phyloP scores from a whole-genome alignment of 2,888 invertebrate species.

The Ommatoiulus sabulosus region DNA sequence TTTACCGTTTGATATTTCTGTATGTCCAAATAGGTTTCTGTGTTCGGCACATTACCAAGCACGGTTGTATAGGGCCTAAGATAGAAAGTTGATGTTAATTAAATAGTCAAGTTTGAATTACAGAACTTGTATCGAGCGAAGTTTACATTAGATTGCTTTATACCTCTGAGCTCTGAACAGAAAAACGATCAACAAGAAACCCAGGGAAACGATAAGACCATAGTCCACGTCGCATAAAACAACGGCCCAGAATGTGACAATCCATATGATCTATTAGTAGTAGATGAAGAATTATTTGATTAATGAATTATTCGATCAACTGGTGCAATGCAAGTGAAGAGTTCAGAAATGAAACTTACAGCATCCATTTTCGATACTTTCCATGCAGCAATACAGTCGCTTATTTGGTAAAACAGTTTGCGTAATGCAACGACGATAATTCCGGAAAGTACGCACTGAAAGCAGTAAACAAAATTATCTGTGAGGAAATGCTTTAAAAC shows the following conservation, averaged over 20 bases:
- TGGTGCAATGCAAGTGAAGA: background rate
- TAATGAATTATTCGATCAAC: background rate
- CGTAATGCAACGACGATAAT: conserved; percentile 85
- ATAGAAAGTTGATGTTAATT: background rate
- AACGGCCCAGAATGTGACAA: conserved; percentile 81
- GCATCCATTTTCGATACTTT: conserved; percentile 82
- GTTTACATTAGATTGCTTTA: conserved; percentile 66
- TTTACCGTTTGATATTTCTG: conserved; percentile 62
- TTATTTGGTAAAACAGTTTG: conserved; percentile 80
- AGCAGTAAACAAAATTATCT: conserved; percentile 59
- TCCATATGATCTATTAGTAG: conserved; percentile 75
- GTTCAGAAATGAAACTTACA: conserved; percentile 64
- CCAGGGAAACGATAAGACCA: conserved; percentile 81
- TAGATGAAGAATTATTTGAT: background rate
- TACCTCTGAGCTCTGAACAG: conserved; percentile 74
- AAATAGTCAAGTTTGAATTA: background rate
- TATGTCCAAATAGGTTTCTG: conserved; percentile 68
- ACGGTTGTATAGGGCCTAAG: conserved; percentile 65
- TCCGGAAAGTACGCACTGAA: conserved; percentile 81
- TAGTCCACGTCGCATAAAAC: conserved; percentile 83
- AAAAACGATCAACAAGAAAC: conserved; percentile 79
- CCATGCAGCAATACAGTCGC: conserved; percentile 79
- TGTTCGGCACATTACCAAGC: conserved; percentile 68
- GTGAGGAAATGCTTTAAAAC: background rate
- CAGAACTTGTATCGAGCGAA: background rate